Evolutionary conservation across 2,888 invertebrate species (phyloP).

Genomic region (Apamea crenata): DNA sequence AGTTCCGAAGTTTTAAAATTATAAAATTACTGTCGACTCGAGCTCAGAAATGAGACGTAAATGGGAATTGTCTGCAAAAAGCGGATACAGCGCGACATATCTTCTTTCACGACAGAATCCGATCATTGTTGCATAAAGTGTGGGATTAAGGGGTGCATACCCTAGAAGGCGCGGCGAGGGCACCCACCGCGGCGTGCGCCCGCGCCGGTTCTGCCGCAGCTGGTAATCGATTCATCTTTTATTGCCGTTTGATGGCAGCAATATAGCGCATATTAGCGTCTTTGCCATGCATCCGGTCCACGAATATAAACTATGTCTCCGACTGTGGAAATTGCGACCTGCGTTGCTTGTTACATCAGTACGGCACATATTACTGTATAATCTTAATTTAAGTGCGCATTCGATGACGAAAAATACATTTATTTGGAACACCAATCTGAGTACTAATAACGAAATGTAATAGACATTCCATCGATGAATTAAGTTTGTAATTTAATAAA

Average conservation of each 20-base stretch:
- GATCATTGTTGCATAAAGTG: slow-evolving; percentile 84
- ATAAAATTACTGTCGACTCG: slow-evolving; percentile 83
- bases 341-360: no score
- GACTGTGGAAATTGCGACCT: not conserved
- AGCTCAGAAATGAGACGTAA: slow-evolving; percentile 85
- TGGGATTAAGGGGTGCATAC: slow-evolving; percentile 80
- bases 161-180: slow-evolving; percentile 72
- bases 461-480: not conserved
- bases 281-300: slow-evolving; percentile 62
- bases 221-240: slow-evolving; percentile 83
- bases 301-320: slow-evolving; percentile 25
- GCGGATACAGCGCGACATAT: slow-evolving; percentile 80
- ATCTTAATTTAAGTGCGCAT: not conserved
- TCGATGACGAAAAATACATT: not conserved
- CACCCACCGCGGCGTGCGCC: slow-evolving; percentile 69
- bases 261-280: slow-evolving; percentile 73
- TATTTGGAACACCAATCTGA: not conserved
- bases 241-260: slow-evolving; percentile 79
- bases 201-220: slow-evolving; percentile 58
- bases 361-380: not conserved
- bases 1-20: slow-evolving; percentile 86
- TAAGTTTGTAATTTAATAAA: not conserved
- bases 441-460: not conserved
- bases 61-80: slow-evolving; percentile 84
- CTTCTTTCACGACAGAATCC: slow-evolving; percentile 83